Evolutionary conservation across 1,140 invertebrate genomes (phyloP).

Genomic region (Musca vetustissima): DNA sequence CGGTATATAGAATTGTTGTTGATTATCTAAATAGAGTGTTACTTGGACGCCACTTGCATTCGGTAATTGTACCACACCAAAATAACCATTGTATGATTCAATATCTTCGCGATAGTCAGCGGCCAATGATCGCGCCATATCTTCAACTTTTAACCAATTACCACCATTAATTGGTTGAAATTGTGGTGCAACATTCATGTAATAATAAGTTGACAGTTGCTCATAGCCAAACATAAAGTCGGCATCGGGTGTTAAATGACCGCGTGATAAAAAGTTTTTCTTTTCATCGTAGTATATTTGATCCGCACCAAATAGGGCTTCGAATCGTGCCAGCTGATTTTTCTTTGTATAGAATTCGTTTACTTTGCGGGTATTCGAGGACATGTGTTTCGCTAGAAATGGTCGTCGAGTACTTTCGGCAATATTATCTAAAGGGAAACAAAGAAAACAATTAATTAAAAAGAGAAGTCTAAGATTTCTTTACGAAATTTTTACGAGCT

Average conservation of each 20-base stretch:
- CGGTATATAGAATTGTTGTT: conserved; percentile 53
- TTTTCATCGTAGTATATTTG: conserved; percentile 49
- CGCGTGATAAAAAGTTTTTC: conserved; percentile 55
- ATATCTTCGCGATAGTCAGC: conserved; percentile 34
- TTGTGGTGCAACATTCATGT: conserved; percentile 60
- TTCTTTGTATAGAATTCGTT: conserved; percentile 41
- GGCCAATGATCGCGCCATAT: conserved; percentile 45
- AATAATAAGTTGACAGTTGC: conserved; percentile 60
- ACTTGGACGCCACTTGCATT: conserved; percentile 33
- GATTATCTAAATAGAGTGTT: conserved; percentile 48
- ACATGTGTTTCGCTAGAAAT: conserved; percentile 43
- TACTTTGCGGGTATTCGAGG: conserved; percentile 28
- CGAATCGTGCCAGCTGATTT: conserved; percentile 48
- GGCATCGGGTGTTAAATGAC: conserved; percentile 60
- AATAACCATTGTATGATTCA: conserved; percentile 53
- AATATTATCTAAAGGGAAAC: conserved; percentile 36
- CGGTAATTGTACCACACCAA: conserved; percentile 48
- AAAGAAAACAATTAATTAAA: too few species aligned
- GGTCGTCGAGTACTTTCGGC: conserved; percentile 35
- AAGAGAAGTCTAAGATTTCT: too few species aligned
- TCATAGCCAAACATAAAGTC: conserved; percentile 58
- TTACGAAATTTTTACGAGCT: too few species aligned
- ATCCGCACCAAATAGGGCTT: conserved; percentile 39
- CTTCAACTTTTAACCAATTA: conserved; percentile 58
- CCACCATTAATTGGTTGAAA: conserved; percentile 59